Conservation (phyloP, 2,888 invertebrate genomes). For the Pecten maximus region DNA sequence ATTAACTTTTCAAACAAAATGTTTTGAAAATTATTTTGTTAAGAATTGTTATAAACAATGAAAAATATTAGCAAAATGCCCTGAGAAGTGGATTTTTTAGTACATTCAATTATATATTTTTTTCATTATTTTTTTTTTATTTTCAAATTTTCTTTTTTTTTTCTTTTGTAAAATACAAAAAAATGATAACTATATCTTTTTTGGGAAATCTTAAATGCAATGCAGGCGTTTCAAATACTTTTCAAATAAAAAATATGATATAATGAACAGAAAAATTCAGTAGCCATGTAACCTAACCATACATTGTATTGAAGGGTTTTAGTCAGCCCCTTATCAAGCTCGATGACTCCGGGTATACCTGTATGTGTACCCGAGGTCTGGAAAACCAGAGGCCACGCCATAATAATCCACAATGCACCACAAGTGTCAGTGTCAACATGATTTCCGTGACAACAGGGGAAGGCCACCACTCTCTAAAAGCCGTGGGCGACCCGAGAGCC, state of each 20-base stretch:
- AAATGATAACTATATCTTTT: too few species aligned
- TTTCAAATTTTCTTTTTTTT: too few species aligned
- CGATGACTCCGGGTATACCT: neutral
- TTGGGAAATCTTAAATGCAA: too few species aligned
- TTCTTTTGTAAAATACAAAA: too few species aligned
- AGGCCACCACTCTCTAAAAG: neutral
- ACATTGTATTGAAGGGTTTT: neutral
- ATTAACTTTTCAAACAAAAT: too few species aligned
- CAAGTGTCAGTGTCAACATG: constrained; percentile 23
- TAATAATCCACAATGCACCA: constrained; percentile 30
- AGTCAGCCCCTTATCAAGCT: neutral
- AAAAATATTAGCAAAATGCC: too few species aligned
- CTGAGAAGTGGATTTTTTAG: too few species aligned
- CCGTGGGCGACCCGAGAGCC: neutral
- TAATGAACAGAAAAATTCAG: neutral
- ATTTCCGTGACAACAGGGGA: constrained; percentile 33
- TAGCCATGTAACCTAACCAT: neutral
- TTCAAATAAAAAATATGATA: neutral
- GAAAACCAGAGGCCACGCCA: neutral
- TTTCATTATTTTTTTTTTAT: too few species aligned
- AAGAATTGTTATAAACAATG: too few species aligned
- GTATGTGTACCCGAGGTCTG: constrained; percentile 16
- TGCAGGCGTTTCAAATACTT: too few species aligned
- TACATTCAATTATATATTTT: too few species aligned
- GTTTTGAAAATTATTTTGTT: too few species aligned